Base-by-base conservation (phyloP, 2,797 vertebrate genomes). In the Sebastes nivosus region DNA sequence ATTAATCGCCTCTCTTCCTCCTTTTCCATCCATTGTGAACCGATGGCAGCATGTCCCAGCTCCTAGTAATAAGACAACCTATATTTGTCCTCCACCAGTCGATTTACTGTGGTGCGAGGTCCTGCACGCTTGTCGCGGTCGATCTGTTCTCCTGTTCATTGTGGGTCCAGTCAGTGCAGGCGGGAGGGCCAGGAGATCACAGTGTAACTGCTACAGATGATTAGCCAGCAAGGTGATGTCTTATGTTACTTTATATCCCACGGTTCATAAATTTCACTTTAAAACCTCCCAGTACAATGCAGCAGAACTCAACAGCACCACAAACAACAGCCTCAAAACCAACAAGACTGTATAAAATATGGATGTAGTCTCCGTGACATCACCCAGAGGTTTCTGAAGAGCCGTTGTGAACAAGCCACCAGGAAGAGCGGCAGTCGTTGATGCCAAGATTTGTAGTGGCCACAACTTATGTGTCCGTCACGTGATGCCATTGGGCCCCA, bases 71-170 rank as follows among this genome's bases (percentile, higher is more conserved):
- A 83, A 88, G 69, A 85, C 67, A 81, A 72, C 66, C 89, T 84
- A 81, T 86, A 87, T 88, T 71, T 80, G 84, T 77, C 74, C 70
- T 38, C 61, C 64, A 20, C 65, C 68, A 18, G 87, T 90, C 24
- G 60, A 89, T 90, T 82, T 54, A n/a, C 70, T 55, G 74, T 36
- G 76, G 74, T 29, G 57, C 78, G 73, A 72, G 57, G 77, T 25
- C 78, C 38, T 46, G 73, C 68, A 32, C 2, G 60, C 80, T 75
- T 77, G 86, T 88, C 80, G n/a, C 18, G 5, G n/a, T 82, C 75
- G 34, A 84, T 91, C 75, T 83, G 68, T 54, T 64, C 60, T 73
- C n/a, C 68, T 69, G 57, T 75, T 90, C 67, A n/a, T 58, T 83
- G 46, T 52, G n/a, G 54, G 24, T 54, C 65, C 36, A 24, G 38